Evolutionary conservation across 1,140 invertebrate genomes (phyloP), one percentile per base, ranked within the genome.

Genomic region (Leptinotarsa undecemlineata): DNA sequence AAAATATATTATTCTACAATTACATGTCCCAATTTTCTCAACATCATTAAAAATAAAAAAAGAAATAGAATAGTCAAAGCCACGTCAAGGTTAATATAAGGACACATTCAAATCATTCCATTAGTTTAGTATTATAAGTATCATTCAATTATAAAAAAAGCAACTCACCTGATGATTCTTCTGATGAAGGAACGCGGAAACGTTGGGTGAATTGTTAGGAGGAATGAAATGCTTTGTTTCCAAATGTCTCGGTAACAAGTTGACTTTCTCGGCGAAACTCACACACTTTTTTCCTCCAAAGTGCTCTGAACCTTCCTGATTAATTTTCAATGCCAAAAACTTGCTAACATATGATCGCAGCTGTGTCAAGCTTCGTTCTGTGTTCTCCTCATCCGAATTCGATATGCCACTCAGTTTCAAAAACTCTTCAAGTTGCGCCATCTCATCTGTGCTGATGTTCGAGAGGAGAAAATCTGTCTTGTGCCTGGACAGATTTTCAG

Each of bases 201-300:
- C 90, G 84, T 92, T 92, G 42, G 92, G 91, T 33, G 91, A 92
- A 82, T 92, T 92, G 57, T 91, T 91, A 71, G 91, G 91, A 48
- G 91, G 91, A 61, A 87, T 85, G 70, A 78, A 77, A 17, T 79
- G 76, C 68, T 88, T 87, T 88, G 86, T 78, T 57, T 81, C 78
- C 61, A 78, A 64, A 20, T 78, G 60, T 70, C 77, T 78, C 4
- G 80, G 77, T 68, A 76, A 74, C 19, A 81, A 74, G 61, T 80
- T 82, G 4, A 83, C 80, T 66, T 85, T 85, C 74, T 92, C 87
- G 60, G 90, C 91, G 85, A 90, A 93, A 87, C 89, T 94, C 63
- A 91, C 88, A 84, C 89, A 87, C 85, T 94, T 88, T 80, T 93
- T 88, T 78, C 87, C 84, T 87, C 87, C 90, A 90, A 89, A 84